Conservation (phyloP, 1,140 invertebrate genomes). For the Psilanteris sp. region DNA sequence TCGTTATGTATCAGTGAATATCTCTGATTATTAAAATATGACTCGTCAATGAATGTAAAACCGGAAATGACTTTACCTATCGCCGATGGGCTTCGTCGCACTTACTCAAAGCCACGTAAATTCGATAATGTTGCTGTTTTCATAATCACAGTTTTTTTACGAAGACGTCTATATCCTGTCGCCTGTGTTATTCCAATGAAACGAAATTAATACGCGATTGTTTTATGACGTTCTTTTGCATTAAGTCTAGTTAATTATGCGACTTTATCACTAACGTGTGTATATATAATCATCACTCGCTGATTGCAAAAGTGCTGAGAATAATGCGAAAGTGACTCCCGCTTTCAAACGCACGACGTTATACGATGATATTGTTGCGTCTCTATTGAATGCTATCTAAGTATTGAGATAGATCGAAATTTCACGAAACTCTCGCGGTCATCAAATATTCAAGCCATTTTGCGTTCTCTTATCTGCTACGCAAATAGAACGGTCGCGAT, state of each 20-base stretch:
- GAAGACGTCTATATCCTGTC: constrained; percentile 51
- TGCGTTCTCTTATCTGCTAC: constrained; percentile 57
- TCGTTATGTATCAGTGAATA: constrained; percentile 59
- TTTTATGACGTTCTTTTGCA: no score
- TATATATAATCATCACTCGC: no score
- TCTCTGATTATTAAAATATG: constrained; percentile 65
- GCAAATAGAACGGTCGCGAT: constrained; percentile 54
- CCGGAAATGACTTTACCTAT: constrained; percentile 66
- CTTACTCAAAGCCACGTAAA: constrained; percentile 62
- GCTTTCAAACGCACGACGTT: no score
- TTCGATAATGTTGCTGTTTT: constrained; percentile 57
- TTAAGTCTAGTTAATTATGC: no score
- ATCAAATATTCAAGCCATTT: constrained; percentile 62
- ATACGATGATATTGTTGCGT: constrained; percentile 49
- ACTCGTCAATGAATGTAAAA: constrained; percentile 48
- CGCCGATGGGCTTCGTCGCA: constrained; percentile 67
- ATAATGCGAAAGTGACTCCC: no score
- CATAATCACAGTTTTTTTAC: constrained; percentile 28
- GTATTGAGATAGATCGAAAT: constrained; percentile 44
- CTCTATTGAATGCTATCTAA: constrained; percentile 51
- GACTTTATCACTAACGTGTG: no score
- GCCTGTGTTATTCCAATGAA: constrained; percentile 6
- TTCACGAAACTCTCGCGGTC: constrained; percentile 46
- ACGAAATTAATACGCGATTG: no score
- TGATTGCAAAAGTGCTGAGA: no score